Conservation (phyloP, 2,797 vertebrate species). For the Coilia nasus region DNA sequence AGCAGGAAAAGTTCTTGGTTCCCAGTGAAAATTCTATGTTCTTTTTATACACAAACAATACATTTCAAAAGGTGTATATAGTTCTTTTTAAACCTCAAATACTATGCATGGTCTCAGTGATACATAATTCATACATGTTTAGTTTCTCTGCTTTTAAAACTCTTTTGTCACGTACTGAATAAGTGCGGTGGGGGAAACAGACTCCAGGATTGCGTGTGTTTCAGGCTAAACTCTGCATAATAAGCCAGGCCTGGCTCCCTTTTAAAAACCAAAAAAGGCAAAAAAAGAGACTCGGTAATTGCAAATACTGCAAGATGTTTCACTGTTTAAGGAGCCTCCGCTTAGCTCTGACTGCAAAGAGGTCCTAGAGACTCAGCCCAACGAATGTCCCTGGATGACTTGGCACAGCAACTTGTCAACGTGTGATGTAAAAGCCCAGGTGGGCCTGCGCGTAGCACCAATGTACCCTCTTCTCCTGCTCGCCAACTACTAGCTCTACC, state of each 20-base stretch:
- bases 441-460: conserved; percentile 1
- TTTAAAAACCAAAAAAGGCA: conserved; percentile 30
- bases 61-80: conserved; percentile 50
- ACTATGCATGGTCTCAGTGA: conserved; percentile 39
- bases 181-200: conserved; percentile 25
- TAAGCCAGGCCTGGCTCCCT: conserved; percentile 26
- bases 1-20: conserved; percentile 39
- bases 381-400: not conserved
- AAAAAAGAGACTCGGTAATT: not conserved
- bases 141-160: conserved; percentile 41
- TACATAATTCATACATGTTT: conserved; percentile 46
- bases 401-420: not conserved
- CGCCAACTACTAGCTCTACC: not conserved
- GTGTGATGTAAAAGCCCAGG: not conserved
- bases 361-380: not conserved
- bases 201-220: conserved; percentile 19
- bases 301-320: conserved; percentile 24
- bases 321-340: not conserved
- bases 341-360: not conserved
- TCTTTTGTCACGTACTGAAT: conserved; percentile 18
- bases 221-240: conserved; percentile 25
- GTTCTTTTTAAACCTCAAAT: conserved; percentile 41
- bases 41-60: conserved; percentile 43
- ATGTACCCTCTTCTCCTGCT: not conserved
- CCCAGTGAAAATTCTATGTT: conserved; percentile 42